phyloP scores from a whole-genome alignment of 2,888 invertebrate genomes.

The Metalampra italica region DNA sequence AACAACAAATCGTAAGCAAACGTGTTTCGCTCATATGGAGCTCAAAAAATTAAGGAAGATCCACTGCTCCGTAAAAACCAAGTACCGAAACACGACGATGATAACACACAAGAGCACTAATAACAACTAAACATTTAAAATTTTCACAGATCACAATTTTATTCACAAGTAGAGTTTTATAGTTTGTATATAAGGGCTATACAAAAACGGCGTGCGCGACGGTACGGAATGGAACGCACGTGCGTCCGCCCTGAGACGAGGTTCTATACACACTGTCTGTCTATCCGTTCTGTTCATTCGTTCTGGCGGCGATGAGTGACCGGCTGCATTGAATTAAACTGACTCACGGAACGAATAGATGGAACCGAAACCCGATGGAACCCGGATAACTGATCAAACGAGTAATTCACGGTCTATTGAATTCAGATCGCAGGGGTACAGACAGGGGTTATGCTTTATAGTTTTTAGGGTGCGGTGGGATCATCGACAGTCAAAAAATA shows the following conservation, averaged over 20 bases:
- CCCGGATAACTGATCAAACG: constrained; percentile 60
- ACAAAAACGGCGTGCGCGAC: constrained; percentile 41
- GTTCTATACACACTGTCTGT: constrained; percentile 50
- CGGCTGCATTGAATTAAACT: constrained; percentile 54
- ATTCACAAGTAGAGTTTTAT: constrained; percentile 38
- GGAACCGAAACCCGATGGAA: constrained; percentile 41
- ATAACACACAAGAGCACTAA: constrained; percentile 40
- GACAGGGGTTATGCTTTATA: constrained; percentile 38
- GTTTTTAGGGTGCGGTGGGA: constrained; percentile 32
- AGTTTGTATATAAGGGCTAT: constrained; percentile 47
- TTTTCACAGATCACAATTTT: constrained; percentile 47
- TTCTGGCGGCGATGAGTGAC: constrained; percentile 42
- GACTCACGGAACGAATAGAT: constrained; percentile 39
- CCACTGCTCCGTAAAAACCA: constrained; percentile 34
- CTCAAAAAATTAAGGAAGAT: constrained; percentile 46
- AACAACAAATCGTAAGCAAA: constrained; percentile 71
- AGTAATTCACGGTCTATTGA: constrained; percentile 55
- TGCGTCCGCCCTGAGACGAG: constrained; percentile 49
- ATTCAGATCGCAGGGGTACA: constrained; percentile 16
- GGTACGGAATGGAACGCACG: constrained; percentile 31
- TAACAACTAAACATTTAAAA: constrained; percentile 21
- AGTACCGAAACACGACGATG: constrained; percentile 43
- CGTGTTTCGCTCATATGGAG: constrained; percentile 62
- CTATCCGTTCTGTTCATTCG: constrained; percentile 16
- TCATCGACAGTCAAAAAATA: constrained; percentile 2